Base-by-base conservation (phyloP, 2,888 invertebrate genomes). In the Eustalomyia histrio region DNA sequence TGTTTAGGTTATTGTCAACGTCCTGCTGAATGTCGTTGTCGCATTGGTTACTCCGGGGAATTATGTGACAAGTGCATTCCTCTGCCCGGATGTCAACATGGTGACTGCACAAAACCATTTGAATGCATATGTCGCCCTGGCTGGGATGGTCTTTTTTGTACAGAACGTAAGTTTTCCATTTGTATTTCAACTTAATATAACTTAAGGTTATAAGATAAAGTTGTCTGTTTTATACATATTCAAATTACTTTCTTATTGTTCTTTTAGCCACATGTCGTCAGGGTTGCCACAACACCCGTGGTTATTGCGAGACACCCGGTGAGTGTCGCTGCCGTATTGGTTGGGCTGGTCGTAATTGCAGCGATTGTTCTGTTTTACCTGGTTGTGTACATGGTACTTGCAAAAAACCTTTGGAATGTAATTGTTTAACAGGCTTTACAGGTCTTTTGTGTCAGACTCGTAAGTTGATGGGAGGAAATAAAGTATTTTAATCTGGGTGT, bases 361-460 rank as follows among this genome's bases (percentile, higher is more conserved):
- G 95, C 85, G 94, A 96, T 83, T 98, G 97, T 89, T 95, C 97
- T 87, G 94, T 95, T 2, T 92, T 97, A 86, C 97, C 98, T 0
- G 97, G 97, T 84, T 98, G 98, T 90, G 94, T 95, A 86, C 95
- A 97, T 87, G 98, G 98, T 10, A 95, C 94, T 87, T 98, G 98
- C 90, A 94, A 94, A 84, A 95, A 96, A 88, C 97, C 97, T 4
- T 92, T 97, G 47, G 96, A 98, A 90, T 98, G 98, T 91, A 95
- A 95, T 88, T 98, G 98, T 89, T 91, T 94, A 69, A 95, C 96
- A 3, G 98, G 98, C n/a, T 98, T 95, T 93, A 97, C 96, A 12
- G 98, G 98, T 76, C 92, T 97, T 75, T 91, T 97, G 67, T 97
- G 96, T 86, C 96, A 97, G 90, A 95, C 94, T 84, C 95, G 97